Percentiles rank a stretch among this genome's conserved stretches.
phyloP scores from a whole-genome alignment of 1,140 invertebrate genomes.

The Sitodiplosis mosellana region DNA sequence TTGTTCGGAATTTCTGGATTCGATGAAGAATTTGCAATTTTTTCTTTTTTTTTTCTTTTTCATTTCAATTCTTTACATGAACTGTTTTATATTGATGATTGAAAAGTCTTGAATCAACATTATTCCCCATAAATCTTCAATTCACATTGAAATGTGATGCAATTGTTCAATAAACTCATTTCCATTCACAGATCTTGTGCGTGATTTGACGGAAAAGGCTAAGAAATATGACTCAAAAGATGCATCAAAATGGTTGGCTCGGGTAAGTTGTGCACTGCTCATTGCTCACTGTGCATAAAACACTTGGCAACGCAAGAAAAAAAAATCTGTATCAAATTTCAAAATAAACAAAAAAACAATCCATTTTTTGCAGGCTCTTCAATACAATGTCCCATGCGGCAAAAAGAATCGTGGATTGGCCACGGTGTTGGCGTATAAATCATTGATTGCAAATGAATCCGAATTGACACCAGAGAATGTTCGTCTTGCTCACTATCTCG shows the following conservation, averaged over 20 bases:
- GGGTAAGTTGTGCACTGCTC: constrained; percentile 38
- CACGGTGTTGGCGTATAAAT: constrained; percentile 60
- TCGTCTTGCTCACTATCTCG: constrained; percentile 61
- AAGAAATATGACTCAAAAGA: constrained; percentile 53
- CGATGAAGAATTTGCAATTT: background rate
- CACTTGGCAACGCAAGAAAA: background rate
- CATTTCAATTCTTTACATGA: too few relatives aligned
- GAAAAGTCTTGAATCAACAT: too few relatives aligned
- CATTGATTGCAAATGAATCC: constrained; percentile 31
- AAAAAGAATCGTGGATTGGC: constrained; percentile 66
- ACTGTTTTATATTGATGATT: background rate
- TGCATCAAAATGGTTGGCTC: constrained; percentile 57
- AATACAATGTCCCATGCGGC: constrained; percentile 66
- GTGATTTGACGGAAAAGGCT: constrained; percentile 56
- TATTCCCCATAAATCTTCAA: background rate
- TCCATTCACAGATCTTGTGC: constrained; percentile 46
- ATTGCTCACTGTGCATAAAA: too few relatives aligned
- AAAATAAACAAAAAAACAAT: too few relatives aligned
- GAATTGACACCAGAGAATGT: constrained; percentile 58
- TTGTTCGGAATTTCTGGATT: too few relatives aligned
- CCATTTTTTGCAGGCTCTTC: constrained; percentile 40
- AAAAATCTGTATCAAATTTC: background rate
- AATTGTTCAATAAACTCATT: background rate
- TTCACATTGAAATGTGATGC: background rate
- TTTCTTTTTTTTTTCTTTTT: background rate